Base-by-base conservation (phyloP, 2,888 invertebrate genomes). In the Caenorhabditis sp. region DNA sequence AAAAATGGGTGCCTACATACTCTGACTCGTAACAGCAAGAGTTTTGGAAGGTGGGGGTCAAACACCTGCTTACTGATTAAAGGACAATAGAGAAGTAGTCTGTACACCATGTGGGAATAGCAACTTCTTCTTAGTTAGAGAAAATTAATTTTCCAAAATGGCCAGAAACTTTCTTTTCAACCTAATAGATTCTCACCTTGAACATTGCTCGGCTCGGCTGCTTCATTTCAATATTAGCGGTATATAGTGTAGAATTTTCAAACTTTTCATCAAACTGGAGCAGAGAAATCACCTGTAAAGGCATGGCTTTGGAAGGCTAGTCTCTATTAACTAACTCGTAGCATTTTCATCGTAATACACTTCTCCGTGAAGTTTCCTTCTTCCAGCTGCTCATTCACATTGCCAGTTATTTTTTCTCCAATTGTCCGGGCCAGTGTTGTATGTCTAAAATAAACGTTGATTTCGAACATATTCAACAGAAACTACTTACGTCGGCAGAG, bases 281-380 rank as follows among this genome's bases (percentile, higher is more conserved):
- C 12, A 82, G 22, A n/a, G 66, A 66, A 1, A 73, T 14, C 0
- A 56, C 58, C 75, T 76, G 35, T 14, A 80, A 49, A 19, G 16
- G 26, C 2, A 8, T 38, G 22, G 1, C 2, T 58, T 38, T 38
- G 12, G 1, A 35, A 5, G n/a, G n/a, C n/a, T n/a, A n/a, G n/a
- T n/a, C n/a, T n/a, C 31, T 10, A 35, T 16, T 12, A 16, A 22
- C 38, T 31, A 6, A 76, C 76, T 19, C 66, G 41, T 35, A 28
- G 44, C 14, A 63, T 38, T 44, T 70, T 56, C 83, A 83, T 83
- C 49, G 69, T 44, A 7, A 83, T 64, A 51, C 83, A 83, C 16
- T 58, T 38, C 5, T 74, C 38, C 8, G 41, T 58, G 16, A 75
- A 64, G 0, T 69, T 69, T n/a, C 70, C 75, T 0, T 64, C 64